Conservation (phyloP, 2,113 vertebrate species). For the Mesitornis unicolor region DNA sequence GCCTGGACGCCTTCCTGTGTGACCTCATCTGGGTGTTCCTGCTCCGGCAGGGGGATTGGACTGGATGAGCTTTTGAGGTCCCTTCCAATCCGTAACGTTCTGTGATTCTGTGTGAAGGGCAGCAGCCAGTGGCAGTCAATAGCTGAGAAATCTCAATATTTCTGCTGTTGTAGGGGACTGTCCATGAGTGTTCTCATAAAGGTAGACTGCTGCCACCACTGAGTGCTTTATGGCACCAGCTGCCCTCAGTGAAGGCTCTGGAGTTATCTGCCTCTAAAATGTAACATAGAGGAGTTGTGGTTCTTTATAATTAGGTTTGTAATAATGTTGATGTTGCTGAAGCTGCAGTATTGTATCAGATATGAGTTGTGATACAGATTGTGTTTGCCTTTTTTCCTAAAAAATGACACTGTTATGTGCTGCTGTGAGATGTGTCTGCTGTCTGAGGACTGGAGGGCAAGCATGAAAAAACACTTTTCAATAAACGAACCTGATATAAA, state of each 20-base stretch:
- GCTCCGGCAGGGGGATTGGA: too few relatives aligned
- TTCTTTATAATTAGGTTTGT: not conserved
- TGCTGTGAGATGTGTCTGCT: not conserved
- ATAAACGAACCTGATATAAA: not conserved
- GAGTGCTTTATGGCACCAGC: not conserved
- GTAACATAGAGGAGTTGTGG: not conserved
- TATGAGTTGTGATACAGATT: not conserved
- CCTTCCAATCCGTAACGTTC: too few relatives aligned
- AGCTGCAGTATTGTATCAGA: not conserved
- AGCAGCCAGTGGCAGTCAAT: not conserved
- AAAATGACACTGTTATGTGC: fast-evolving
- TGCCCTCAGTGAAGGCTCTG: not conserved
- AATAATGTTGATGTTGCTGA: not conserved
- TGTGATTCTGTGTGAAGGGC: too few relatives aligned
- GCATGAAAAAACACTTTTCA: not conserved
- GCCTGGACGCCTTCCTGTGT: too few relatives aligned
- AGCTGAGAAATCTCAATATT: not conserved
- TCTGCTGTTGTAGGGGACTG: not conserved
- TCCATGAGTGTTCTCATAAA: not conserved
- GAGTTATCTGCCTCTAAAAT: not conserved
- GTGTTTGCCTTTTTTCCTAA: not conserved
- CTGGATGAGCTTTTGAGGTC: too few relatives aligned
- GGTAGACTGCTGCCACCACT: not conserved
- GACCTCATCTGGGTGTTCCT: too few relatives aligned
- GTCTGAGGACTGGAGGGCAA: not conserved